Base-by-base conservation (phyloP, 2,797 vertebrate species). In the Pangasius djambal region DNA sequence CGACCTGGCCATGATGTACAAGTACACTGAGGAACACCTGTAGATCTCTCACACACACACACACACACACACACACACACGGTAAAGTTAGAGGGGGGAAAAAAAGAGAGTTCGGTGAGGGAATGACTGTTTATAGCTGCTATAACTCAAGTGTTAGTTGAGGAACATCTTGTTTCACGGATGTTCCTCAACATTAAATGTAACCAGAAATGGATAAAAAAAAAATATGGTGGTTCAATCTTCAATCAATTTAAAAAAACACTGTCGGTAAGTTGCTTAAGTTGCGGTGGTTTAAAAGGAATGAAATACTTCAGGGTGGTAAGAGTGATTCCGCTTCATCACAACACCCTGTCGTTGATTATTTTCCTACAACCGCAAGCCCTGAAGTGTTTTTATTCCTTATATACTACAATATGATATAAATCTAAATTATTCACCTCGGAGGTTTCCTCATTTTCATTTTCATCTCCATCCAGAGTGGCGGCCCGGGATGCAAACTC, bases 1-100 rank as follows among this genome's bases (percentile, higher is more conserved):
- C 98, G 87, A 99, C 91, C 85, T 96, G 93, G 16, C 96, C 96
- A 15, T 96, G 94, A 65, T 97, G 96, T 91, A 96, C 97, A 91
- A 99, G 87, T 87, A 97, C 95, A 94, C 97, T 97, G 90, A 99
- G 92, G 88, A 98, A 96, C 88, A 97, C 94, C 96, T 99, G 15
- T 0, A 31, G 25, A 22, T 28, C 3, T n/a, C 1, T 40, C 37
- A 52, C 65, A 34, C 40, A 74, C 48, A 77, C 52, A 65, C 6
- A 67, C 9, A 86, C 34, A 55, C n/a, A 65, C 22, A 84, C 48
- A 57, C 10, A 59, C 9, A 31, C 18, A n/a, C 37, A 40, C 2
- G 22, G n/a, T 20, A 44, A 31, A 48, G 69, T 7, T 1, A 4
- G 22, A 74, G 20, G 44, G 25, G 44, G 25, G 37, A 37, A 37